Percentiles rank a stretch among this genome's conserved stretches.
Evolutionary conservation across 2,797 vertebrate species (phyloP).

Genomic region (Antennarius maculatus): DNA sequence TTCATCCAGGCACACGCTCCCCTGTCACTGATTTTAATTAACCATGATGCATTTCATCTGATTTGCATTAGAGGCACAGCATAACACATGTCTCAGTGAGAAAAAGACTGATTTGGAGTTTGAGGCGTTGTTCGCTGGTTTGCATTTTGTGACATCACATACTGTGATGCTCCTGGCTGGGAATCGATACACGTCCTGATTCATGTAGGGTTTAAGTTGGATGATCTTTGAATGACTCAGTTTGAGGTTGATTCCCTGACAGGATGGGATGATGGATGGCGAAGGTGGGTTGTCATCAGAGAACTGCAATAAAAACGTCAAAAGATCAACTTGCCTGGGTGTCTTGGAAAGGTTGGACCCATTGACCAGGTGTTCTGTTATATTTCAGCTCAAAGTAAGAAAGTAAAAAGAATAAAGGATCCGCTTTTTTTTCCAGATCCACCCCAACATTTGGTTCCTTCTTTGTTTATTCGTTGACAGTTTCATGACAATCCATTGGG

Average conservation of each 20-base stretch:
- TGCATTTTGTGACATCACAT: constrained; percentile 15
- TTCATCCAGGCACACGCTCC: constrained; percentile 6
- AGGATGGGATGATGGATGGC: constrained; percentile 35
- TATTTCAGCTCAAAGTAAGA: too few species aligned
- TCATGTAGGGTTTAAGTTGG: constrained; percentile 34
- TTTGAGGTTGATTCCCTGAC: constrained; percentile 26
- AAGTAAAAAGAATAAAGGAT: too few species aligned
- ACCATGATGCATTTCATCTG: constrained; percentile 24
- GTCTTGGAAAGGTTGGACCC: constrained; percentile 22
- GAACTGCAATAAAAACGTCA: constrained; percentile 38
- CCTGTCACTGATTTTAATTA: constrained; percentile 32
- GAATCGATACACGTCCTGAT: constrained; percentile 57
- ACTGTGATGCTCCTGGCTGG: constrained; percentile 36
- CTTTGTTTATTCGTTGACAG: too few species aligned
- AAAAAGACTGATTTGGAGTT: neutral
- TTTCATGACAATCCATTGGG: too few species aligned
- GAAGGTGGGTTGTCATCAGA: constrained; percentile 1
- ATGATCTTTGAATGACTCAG: constrained; percentile 48
- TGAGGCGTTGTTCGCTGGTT: constrained; percentile 1
- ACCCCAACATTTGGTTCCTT: too few species aligned
- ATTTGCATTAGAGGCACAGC: neutral
- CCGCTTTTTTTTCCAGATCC: too few species aligned
- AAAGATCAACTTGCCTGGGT: constrained; percentile 21
- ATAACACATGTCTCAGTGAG: neutral
- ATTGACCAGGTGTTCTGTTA: neutral